Evolutionary conservation across 2,888 invertebrate species (phyloP).

Genomic region (Cerastis leucographa): DNA sequence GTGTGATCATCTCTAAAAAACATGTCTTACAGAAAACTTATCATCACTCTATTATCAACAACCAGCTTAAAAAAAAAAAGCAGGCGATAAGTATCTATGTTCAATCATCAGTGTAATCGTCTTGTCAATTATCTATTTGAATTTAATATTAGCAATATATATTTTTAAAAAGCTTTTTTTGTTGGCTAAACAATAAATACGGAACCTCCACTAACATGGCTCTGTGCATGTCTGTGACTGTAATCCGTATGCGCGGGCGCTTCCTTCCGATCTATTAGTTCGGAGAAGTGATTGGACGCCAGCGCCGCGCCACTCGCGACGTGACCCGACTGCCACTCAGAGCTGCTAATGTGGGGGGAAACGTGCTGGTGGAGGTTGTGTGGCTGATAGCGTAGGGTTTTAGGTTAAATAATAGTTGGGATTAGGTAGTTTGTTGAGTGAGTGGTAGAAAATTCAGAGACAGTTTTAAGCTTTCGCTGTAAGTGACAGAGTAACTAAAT

Average conservation of each 20-base stretch:
- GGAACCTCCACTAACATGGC: conserved; percentile 29
- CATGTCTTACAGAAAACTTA: background rate
- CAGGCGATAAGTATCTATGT: background rate
- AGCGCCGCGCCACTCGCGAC: conserved; percentile 80
- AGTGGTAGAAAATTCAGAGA: background rate
- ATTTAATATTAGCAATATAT: background rate
- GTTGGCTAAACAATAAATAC: background rate
- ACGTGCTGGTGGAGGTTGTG: conserved; percentile 13
- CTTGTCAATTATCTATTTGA: background rate
- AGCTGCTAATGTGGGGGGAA: conserved; percentile 36
- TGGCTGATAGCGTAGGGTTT: conserved; percentile 22
- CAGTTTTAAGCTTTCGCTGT: too few species aligned
- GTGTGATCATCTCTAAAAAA: background rate
- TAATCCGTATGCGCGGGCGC: conserved; percentile 82
- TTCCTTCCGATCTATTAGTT: conserved; percentile 86
- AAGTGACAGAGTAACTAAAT: too few species aligned
- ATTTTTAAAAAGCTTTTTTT: background rate
- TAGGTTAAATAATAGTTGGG: background rate
- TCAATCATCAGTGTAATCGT: background rate
- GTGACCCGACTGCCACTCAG: conserved; percentile 80
- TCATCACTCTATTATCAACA: too few species aligned
- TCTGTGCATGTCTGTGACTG: conserved; percentile 67
- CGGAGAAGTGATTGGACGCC: conserved; percentile 85
- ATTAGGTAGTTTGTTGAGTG: background rate
- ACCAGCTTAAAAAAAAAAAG: background rate